Conservation (phyloP, 2,888 invertebrate species). For the Latheticus oryzae region DNA sequence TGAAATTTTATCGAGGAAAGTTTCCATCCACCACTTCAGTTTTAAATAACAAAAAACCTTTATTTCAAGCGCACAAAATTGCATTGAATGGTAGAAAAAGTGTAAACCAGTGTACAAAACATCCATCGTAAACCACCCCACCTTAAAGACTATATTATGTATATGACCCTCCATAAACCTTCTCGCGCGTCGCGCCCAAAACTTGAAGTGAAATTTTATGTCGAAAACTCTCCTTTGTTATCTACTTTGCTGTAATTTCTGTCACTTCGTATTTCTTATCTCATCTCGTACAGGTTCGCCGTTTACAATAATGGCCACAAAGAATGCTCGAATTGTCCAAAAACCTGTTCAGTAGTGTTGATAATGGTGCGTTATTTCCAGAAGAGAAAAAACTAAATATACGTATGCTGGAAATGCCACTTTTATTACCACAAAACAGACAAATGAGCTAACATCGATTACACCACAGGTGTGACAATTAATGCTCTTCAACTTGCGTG, state of each 20-base stretch:
- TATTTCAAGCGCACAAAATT: conserved; percentile 13
- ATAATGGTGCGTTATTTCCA: conserved; percentile 34
- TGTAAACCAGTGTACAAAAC: conserved; percentile 50
- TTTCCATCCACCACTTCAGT: background rate
- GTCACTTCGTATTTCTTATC: conserved; percentile 58
- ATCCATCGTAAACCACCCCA: conserved; percentile 52
- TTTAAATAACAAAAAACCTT: conserved; percentile 9
- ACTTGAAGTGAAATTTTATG: conserved; percentile 60
- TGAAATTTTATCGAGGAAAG: no score
- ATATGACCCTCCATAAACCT: conserved; percentile 56
- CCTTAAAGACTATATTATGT: conserved; percentile 58
- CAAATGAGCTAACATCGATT: conserved; percentile 13
- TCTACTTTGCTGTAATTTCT: conserved; percentile 57
- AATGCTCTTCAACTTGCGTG: conserved; percentile 3
- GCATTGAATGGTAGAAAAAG: conserved; percentile 12
- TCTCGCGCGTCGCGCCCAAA: conserved; percentile 48
- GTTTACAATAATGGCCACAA: conserved; percentile 43
- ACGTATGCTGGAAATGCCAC: conserved; percentile 19
- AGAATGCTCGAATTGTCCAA: conserved; percentile 43
- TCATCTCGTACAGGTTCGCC: conserved; percentile 47
- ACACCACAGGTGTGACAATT: conserved; percentile 32
- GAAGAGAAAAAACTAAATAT: conserved; percentile 26
- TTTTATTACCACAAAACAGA: conserved; percentile 16
- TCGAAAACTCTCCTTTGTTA: conserved; percentile 55
- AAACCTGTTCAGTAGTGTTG: conserved; percentile 34